phyloP scores from a whole-genome alignment of 2,888 invertebrate genomes.

The Notocelia uddmanniana region DNA sequence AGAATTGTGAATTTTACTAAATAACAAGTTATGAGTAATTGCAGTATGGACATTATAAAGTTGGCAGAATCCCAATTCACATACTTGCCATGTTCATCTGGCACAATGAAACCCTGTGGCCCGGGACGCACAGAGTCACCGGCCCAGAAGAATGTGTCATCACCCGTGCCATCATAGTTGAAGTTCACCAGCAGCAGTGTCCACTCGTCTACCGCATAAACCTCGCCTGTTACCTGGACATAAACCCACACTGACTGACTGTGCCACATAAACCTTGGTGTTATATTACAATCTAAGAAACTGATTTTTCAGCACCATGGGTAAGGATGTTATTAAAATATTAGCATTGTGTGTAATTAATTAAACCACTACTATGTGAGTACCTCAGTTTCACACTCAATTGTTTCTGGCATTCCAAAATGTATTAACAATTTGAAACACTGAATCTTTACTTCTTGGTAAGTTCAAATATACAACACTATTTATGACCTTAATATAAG shows the following conservation, averaged over 20 bases:
- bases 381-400: too few species aligned
- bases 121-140: conserved; percentile 95
- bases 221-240: conserved; percentile 91
- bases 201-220: conserved; percentile 95
- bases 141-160: conserved; percentile 97
- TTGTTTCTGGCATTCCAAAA: too few species aligned
- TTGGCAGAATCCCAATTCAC: conserved; percentile 47
- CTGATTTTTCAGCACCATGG: too few species aligned
- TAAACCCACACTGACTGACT: background rate
- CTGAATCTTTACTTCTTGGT: too few species aligned
- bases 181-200: conserved; percentile 93
- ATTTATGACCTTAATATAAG: too few species aligned
- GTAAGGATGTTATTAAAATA: too few species aligned
- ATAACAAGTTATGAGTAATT: background rate
- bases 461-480: too few species aligned
- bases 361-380: too few species aligned
- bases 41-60: background rate
- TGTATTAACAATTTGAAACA: too few species aligned
- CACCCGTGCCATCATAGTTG: conserved; percentile 96
- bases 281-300: too few species aligned
- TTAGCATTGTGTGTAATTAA: too few species aligned
- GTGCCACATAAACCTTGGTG: background rate
- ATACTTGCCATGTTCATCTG: conserved; percentile 94
- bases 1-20: background rate
- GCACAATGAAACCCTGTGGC: conserved; percentile 96